Evolutionary conservation across 1,140 invertebrate genomes (phyloP), one percentile per base, ranked within the genome.

Genomic region (Latrodectus geometricus): DNA sequence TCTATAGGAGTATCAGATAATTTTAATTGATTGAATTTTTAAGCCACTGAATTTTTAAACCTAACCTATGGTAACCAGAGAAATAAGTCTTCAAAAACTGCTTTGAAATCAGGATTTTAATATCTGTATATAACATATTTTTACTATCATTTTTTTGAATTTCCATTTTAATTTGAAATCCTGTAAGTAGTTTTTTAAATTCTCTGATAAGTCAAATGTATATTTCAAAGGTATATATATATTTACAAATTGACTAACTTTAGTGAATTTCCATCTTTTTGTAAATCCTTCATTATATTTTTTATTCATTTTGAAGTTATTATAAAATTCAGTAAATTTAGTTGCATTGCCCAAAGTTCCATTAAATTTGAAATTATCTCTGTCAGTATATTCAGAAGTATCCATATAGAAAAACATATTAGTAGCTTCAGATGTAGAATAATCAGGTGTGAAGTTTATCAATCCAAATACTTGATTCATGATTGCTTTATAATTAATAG

Each of bases 161-260:
- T 23, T 66, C 61, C 48, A 66, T 52, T 68, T 75, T 74, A 4
- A 68, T 7, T 23, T 76, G 49, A 20, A 84, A 21, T 7, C 72
- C 61, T 9, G 72, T 52, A 11, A 84, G 50, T 50, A 75, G 9
- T 84, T 84, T 52, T 20, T 75, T 72, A 68, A 52, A 84, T 66
- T 66, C 68, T 4, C 12, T 61, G 23, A 56, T 20, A 84, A 84
- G 23, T 75, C 72, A 68, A 84, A 84, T 14, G 75, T 23, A 1
- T 76, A 21, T 35, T 84, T 84, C 23, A 84, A 75, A 9, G 81
- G 81, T 14, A 65, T 50, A 48, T 73, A 84, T 15, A 68, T 20
- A 48, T 23, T 76, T 54, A 84, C 56, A 9, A 1, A 17, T 0
- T 68, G 52, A 14, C 81, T 84, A 48, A 68, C 52, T 66, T 74